Percentiles rank a stretch among this genome's conserved stretches.
Evolutionary conservation across 2,888 invertebrate species (phyloP).

Genomic region (Pollenia labialis): DNA sequence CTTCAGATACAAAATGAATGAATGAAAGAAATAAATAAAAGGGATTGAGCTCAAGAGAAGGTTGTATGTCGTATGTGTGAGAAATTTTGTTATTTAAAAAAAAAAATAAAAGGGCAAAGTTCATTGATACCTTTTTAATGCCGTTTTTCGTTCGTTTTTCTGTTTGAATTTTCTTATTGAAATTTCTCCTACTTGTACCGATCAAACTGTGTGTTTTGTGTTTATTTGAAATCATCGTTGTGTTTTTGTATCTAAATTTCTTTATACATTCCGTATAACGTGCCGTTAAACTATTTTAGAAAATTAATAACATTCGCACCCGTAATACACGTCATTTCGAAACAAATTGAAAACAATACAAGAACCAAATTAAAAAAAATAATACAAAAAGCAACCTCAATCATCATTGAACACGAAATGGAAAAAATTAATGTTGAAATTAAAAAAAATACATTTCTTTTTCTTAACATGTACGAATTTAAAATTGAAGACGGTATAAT

Average conservation of each 20-base stretch:
- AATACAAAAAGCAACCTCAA: slow-evolving; percentile 31
- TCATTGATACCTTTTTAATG: slow-evolving; percentile 65
- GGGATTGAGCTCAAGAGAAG: slow-evolving; percentile 27
- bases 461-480: neutral
- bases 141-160: slow-evolving; percentile 28
- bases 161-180: slow-evolving; percentile 19
- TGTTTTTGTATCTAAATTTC: slow-evolving; percentile 43
- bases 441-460: neutral
- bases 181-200: neutral
- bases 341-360: slow-evolving; percentile 58
- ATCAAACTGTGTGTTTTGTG: neutral
- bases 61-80: neutral
- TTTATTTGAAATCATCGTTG: slow-evolving; percentile 44
- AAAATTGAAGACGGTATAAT: slow-evolving; percentile 11
- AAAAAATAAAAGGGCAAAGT: slow-evolving; percentile 55
- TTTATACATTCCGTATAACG: slow-evolving; percentile 50
- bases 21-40: neutral
- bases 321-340: slow-evolving; percentile 65
- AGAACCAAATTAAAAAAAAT: slow-evolving; percentile 49
- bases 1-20: slow-evolving; percentile 2
- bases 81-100: neutral
- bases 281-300: slow-evolving; percentile 64
- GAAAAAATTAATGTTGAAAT: slow-evolving; percentile 24
- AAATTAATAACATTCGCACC: slow-evolving; percentile 82
- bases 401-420: slow-evolving; percentile 47